phyloP scores from a whole-genome alignment of 2,797 vertebrate species.

The Vespertilio murinus region DNA sequence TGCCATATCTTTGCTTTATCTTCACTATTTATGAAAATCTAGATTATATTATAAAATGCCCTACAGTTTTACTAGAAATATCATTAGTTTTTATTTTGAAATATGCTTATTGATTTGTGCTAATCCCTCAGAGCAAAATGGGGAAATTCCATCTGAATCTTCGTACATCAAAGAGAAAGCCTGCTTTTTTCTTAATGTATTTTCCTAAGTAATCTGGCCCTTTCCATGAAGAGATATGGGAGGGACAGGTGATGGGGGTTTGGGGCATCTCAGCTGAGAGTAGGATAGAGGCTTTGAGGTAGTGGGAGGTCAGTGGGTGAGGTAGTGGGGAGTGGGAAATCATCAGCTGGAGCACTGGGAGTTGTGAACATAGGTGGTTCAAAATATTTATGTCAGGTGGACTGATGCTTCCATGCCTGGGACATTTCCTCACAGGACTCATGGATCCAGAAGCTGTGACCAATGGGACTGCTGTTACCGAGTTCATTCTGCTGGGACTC shows the following conservation, averaged over 20 bases:
- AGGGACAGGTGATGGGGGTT: background rate
- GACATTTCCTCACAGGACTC: background rate
- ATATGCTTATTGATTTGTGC: background rate
- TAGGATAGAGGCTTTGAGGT: background rate
- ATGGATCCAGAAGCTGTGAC: background rate
- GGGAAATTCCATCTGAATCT: background rate
- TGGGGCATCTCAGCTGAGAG: background rate
- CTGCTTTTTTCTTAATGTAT: background rate
- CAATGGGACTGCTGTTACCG: conserved; percentile 33
- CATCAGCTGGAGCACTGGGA: background rate
- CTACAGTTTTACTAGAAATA: background rate
- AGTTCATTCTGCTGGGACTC: conserved; percentile 61
- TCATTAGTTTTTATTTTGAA: background rate
- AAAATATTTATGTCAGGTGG: background rate
- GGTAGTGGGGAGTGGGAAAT: background rate
- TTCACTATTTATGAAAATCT: background rate
- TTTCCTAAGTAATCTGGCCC: background rate
- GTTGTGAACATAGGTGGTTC: background rate
- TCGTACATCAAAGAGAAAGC: background rate
- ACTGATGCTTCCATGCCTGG: background rate
- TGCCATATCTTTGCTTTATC: background rate
- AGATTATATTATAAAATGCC: background rate
- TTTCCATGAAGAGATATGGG: background rate
- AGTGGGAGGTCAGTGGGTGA: background rate
- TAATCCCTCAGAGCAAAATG: background rate